Base-by-base conservation (phyloP, 2,888 invertebrate species). In the Volucella inanis region DNA sequence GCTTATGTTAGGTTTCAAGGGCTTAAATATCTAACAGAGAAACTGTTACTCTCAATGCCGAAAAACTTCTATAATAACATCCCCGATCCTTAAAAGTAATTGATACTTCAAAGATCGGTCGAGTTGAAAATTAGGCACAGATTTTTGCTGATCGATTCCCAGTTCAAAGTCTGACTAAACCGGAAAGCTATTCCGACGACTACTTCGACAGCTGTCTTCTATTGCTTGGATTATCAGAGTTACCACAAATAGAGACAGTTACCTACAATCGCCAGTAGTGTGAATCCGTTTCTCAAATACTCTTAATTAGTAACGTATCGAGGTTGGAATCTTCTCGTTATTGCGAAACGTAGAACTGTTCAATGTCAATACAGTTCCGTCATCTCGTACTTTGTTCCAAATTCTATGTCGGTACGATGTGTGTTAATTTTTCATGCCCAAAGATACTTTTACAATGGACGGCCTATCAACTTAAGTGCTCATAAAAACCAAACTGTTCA, bases 191-290 rank as follows among this genome's bases (percentile, higher is more conserved):
- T 38, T 54, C 45, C 1, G 2, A 45, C 11, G 1, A 57, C n/a
- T 39, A 18, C 12, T 10, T 12, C 41, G 41, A 39, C 39, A 64
- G 14, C 54, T n/a, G 22, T 38, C 11, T 31, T 43, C 3, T 18
- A 67, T 43, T 47, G 18, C 1, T 62, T 72, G 62, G 62, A 43
- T 6, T 43, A 18, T 38, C 8, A 6, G 6, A 31, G 31, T 31
- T 31, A 31, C 31, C 31, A 31, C 0, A 31, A 31, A 31, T 31
- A 31, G 0, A 52, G 61, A 41, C 72, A 61, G 52, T 62, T 72
- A 8, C n/a, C n/a, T 62, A 39, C 61, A 71, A 71, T 67, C 43
- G 67, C 31, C 31, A 22, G 31, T 14, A 18, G 18, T 18, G 52
- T 10, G 31, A 31, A 31, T 10, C 22, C 12, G 54, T 43, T 10